Evolutionary conservation across 2,113 vertebrate genomes (phyloP).

Genomic region (Gasterosteus nipponicus): DNA sequence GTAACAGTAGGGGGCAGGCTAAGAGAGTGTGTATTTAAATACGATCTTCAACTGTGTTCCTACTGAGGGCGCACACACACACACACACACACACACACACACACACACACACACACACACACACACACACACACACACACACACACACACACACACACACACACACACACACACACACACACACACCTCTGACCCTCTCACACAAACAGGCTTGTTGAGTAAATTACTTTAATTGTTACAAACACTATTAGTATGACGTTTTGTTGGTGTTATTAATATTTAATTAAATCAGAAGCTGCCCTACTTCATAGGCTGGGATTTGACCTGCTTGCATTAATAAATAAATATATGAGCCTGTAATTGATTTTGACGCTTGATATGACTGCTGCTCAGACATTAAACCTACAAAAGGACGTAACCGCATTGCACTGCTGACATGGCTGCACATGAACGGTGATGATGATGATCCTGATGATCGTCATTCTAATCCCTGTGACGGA

Average conservation of each 20-base stretch:
- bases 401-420: not conserved
- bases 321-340: slow-evolving; percentile 5
- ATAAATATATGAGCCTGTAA: not conserved
- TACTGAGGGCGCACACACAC: slow-evolving; percentile 42
- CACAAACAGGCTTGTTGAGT: not conserved
- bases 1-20: slow-evolving; percentile 86
- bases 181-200: slow-evolving; percentile 1
- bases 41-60: slow-evolving; percentile 69
- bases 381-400: slow-evolving; percentile 8
- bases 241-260: not conserved
- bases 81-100: slow-evolving; percentile 2
- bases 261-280: not conserved
- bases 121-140: slow-evolving; percentile 4
- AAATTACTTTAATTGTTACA: not conserved
- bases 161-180: slow-evolving; percentile 3
- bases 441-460: not conserved
- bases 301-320: slow-evolving; percentile 2
- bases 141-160: slow-evolving; percentile 5
- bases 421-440: not conserved
- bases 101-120: slow-evolving; percentile 5
- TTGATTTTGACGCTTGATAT: slow-evolving; percentile 22
- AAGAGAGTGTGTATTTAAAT: slow-evolving; percentile 85
- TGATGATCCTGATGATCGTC: not conserved
- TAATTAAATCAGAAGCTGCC: not conserved
- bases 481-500: not conserved